Conservation (phyloP, 1,140 invertebrate species). For the Galleria mellonella region DNA sequence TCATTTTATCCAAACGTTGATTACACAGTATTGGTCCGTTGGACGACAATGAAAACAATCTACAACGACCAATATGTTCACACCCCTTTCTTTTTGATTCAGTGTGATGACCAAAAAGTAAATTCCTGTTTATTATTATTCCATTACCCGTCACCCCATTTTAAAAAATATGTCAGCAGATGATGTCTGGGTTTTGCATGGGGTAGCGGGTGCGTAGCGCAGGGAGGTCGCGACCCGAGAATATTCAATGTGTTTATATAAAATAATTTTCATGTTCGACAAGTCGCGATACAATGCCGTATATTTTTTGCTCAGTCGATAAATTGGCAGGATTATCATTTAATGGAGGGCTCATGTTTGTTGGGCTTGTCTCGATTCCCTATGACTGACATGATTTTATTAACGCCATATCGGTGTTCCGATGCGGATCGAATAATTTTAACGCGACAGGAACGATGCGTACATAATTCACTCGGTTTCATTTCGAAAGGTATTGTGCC, state of each 20-base stretch:
- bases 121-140: conserved; percentile 74
- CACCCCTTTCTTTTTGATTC: conserved; percentile 69
- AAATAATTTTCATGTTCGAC: conserved; percentile 73
- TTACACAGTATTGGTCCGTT: conserved; percentile 69
- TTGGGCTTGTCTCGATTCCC: conserved; percentile 62
- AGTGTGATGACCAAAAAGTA: conserved; percentile 70
- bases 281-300: conserved; percentile 64
- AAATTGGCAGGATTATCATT: conserved; percentile 73
- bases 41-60: conserved; percentile 61
- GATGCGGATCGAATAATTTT: conserved; percentile 28
- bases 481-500: conserved; percentile 36
- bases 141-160: conserved; percentile 67
- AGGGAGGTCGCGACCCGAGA: conserved; percentile 55
- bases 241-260: conserved; percentile 73
- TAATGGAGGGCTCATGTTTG: conserved; percentile 72
- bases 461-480: conserved; percentile 35
- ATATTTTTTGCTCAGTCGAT: conserved; percentile 68
- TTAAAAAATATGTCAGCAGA: conserved; percentile 72
- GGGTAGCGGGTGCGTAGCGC: conserved; percentile 19
- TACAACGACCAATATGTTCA: conserved; percentile 61
- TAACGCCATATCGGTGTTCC: conserved; percentile 55
- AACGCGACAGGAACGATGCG: conserved; percentile 16
- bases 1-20: conserved; percentile 62
- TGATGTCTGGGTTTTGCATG: conserved; percentile 44
- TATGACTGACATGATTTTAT: conserved; percentile 70